Evolutionary conservation across 2,113 vertebrate genomes (phyloP).

Genomic region (Sinocyclocheilus rhinocerous): DNA sequence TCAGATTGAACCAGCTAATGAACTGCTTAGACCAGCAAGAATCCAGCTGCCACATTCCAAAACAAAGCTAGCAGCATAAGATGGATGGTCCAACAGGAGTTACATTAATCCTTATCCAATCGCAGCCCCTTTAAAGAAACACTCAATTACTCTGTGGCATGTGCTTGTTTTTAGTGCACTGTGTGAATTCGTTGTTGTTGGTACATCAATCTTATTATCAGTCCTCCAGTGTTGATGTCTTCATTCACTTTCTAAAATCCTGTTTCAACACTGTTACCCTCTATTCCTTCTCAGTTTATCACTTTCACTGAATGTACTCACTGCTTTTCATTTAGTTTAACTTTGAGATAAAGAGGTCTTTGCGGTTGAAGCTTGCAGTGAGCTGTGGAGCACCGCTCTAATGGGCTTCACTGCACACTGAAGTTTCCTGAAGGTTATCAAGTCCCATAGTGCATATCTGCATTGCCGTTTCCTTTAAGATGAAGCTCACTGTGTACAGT

Average conservation of each 20-base stretch:
- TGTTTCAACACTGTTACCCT: not conserved
- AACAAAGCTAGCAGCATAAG: not conserved
- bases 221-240: not conserved
- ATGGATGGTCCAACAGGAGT: conserved; percentile 6
- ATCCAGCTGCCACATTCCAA: not conserved
- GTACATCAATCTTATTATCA: conserved; percentile 22
- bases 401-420: not conserved
- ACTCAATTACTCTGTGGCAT: not conserved
- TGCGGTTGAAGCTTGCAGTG: not conserved
- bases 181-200: conserved; percentile 3
- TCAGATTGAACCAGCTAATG: not conserved
- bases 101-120: conserved; percentile 18
- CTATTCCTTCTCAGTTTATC: not conserved
- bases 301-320: not conserved
- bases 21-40: conserved; percentile 3
- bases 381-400: not conserved
- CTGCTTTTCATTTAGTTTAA: conserved; percentile 30
- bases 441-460: conserved; percentile 9
- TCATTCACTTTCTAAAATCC: conserved; percentile 14
- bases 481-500: not conserved
- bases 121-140: not conserved
- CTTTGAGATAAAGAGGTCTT: conserved; percentile 24
- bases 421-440: conserved; percentile 27
- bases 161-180: conserved; percentile 12
- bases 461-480: not conserved